phyloP scores from a whole-genome alignment of 1,140 invertebrate species.

The Asobara japonica region DNA sequence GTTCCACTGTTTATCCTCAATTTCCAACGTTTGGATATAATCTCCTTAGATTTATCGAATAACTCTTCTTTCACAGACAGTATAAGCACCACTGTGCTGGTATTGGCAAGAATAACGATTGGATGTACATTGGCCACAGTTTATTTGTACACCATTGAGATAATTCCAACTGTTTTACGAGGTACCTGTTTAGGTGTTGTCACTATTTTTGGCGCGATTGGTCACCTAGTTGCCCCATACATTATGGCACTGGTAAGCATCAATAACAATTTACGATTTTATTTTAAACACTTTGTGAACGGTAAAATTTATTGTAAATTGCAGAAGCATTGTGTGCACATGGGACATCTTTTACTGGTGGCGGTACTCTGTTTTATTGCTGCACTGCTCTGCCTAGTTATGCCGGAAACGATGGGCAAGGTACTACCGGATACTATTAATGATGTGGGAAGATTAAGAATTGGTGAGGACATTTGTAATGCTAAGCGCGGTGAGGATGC shows the following conservation, averaged over 20 bases:
- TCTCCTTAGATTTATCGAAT: not conserved
- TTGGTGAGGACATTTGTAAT: slow-evolving; percentile 10
- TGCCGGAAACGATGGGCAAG: slow-evolving; percentile 75
- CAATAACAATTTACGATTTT: slow-evolving; percentile 13
- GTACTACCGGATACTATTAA: slow-evolving; percentile 74
- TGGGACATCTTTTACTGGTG: slow-evolving; percentile 30
- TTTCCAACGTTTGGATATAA: not conserved
- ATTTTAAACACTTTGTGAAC: not conserved
- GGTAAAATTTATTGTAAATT: slow-evolving; percentile 4
- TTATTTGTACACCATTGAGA: slow-evolving; percentile 55
- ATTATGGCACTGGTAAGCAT: slow-evolving; percentile 53
- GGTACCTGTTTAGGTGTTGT: slow-evolving; percentile 57
- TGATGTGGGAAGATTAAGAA: slow-evolving; percentile 66
- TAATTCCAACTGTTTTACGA: slow-evolving; percentile 60
- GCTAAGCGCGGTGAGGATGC: slow-evolving; percentile 23
- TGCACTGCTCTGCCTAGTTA: slow-evolving; percentile 68
- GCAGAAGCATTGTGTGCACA: slow-evolving; percentile 4
- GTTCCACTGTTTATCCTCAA: not conserved
- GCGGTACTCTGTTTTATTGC: slow-evolving; percentile 63
- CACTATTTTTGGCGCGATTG: slow-evolving; percentile 52
- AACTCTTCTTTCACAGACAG: slow-evolving; percentile 40
- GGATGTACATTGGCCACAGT: slow-evolving; percentile 48
- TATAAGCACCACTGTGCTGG: slow-evolving; percentile 43
- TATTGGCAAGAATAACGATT: slow-evolving; percentile 51
- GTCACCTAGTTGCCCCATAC: slow-evolving; percentile 54